Percentiles rank a stretch among this genome's conserved stretches.
Conservation (phyloP, 2,888 invertebrate species). For the Pelosia muscerda region DNA sequence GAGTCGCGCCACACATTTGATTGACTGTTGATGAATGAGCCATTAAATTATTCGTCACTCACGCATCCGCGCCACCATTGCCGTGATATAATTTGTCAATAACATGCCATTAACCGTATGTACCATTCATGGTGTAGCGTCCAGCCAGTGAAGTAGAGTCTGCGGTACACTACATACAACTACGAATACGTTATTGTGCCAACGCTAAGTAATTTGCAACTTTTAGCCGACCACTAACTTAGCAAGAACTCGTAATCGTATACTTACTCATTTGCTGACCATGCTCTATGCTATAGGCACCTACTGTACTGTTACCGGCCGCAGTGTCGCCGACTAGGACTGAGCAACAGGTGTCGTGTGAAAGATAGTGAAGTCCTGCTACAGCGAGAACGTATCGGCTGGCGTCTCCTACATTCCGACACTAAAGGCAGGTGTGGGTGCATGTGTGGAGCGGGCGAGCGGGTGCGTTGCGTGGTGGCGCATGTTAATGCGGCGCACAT, state of each 20-base stretch:
- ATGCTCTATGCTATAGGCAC: background rate
- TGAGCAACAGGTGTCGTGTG: background rate
- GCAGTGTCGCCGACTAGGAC: background rate
- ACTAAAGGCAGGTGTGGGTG: background rate
- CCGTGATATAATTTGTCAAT: constrained; percentile 13
- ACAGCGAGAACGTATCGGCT: background rate
- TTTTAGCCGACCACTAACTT: constrained; percentile 14
- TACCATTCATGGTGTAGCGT: constrained; percentile 10
- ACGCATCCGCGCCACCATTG: background rate
- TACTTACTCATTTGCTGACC: constrained; percentile 13
- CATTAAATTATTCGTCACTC: constrained; percentile 18
- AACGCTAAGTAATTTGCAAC: constrained; percentile 14
- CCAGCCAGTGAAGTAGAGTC: background rate
- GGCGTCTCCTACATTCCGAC: background rate
- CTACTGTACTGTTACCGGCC: background rate
- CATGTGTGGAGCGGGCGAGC: background rate
- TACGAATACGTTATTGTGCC: constrained; percentile 1
- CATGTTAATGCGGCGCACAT: constrained; percentile 46
- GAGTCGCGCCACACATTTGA: constrained; percentile 10
- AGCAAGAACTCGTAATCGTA: constrained; percentile 17
- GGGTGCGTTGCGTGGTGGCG: constrained; percentile 20
- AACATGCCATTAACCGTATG: background rate
- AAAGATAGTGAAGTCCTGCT: background rate
- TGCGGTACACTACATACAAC: background rate
- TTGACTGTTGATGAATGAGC: constrained; percentile 19